Conservation (phyloP, 2,113 vertebrate genomes). For the Rhynchomys soricoides region DNA sequence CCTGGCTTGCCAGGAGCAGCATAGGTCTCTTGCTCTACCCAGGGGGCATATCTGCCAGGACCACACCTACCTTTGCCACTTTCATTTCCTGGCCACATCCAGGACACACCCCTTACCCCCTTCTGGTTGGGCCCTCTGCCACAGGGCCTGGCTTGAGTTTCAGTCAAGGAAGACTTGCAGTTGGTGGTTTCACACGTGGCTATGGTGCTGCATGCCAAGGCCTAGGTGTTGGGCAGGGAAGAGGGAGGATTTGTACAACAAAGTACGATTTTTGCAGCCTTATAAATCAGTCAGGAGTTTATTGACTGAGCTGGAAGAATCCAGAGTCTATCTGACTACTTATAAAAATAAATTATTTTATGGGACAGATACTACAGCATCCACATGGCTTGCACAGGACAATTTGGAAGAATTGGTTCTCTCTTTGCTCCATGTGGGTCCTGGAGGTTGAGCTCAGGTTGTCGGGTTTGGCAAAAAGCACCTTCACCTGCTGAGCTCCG, state of each 20-base stretch:
- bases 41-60: neutral
- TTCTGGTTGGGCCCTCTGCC: neutral
- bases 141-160: neutral
- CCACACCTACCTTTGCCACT: neutral
- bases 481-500: neutral
- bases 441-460: neutral
- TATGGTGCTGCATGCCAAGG: neutral
- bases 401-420: neutral
- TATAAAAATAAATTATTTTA: neutral
- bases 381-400: neutral
- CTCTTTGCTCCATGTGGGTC: neutral
- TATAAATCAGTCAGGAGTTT: slow-evolving; percentile 84
- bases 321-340: neutral
- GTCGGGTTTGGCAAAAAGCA: neutral
- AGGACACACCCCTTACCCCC: neutral
- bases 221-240: slow-evolving; percentile 49
- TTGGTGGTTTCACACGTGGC: slow-evolving; percentile 16
- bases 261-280: slow-evolving; percentile 82
- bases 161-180: neutral
- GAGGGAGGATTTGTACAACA: slow-evolving; percentile 71
- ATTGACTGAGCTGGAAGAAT: slow-evolving; percentile 79
- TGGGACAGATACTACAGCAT: no score
- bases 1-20: neutral
- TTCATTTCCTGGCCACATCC: neutral
- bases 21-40: neutral